Percentiles rank a stretch among this genome's conserved stretches.
Conservation (phyloP, 2,797 vertebrate genomes). For the Darevskia nairensis region DNA sequence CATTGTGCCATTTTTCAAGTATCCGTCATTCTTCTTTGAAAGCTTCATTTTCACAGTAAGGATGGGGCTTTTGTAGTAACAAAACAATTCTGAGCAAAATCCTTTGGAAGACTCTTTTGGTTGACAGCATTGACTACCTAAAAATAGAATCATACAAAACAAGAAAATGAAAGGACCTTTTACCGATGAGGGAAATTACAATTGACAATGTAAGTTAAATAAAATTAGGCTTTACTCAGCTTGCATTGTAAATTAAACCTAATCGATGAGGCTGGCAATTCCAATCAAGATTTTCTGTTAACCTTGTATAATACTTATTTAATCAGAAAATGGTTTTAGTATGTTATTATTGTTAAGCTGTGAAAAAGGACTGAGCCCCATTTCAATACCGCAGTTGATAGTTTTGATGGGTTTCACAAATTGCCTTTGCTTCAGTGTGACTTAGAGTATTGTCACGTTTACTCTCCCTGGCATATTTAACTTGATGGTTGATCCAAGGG, state of each 20-base stretch:
- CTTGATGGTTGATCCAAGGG: conserved; percentile 20
- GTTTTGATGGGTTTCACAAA: conserved; percentile 38
- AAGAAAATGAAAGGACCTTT: conserved; percentile 51
- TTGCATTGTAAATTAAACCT: conserved; percentile 48
- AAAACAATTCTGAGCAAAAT: conserved; percentile 43
- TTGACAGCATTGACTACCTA: conserved; percentile 54
- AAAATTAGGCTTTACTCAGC: conserved; percentile 54
- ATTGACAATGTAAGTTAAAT: conserved; percentile 51
- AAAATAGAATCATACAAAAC: conserved; percentile 45
- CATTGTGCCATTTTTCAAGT: conserved; percentile 9
- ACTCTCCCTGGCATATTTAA: conserved; percentile 34
- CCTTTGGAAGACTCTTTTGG: conserved; percentile 16
- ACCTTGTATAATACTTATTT: conserved; percentile 53
- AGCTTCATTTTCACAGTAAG: conserved; percentile 21
- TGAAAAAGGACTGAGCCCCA: conserved; percentile 16
- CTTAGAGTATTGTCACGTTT: conserved; percentile 25
- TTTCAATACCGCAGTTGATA: conserved; percentile 44
- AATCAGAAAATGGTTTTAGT: conserved; percentile 52
- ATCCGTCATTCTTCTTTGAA: conserved; percentile 42
- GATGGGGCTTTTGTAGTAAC: conserved; percentile 5
- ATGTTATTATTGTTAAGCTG: conserved; percentile 37
- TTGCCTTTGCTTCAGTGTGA: conserved; percentile 38
- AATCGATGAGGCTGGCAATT: conserved; percentile 60
- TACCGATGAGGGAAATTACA: conserved; percentile 58
- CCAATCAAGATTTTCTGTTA: conserved; percentile 63